These are phyloP conservation scores for Python bivittatus DNA, from an alignment of 2,113 vertebrate genomes.

Conservation along the genomic window DNA sequence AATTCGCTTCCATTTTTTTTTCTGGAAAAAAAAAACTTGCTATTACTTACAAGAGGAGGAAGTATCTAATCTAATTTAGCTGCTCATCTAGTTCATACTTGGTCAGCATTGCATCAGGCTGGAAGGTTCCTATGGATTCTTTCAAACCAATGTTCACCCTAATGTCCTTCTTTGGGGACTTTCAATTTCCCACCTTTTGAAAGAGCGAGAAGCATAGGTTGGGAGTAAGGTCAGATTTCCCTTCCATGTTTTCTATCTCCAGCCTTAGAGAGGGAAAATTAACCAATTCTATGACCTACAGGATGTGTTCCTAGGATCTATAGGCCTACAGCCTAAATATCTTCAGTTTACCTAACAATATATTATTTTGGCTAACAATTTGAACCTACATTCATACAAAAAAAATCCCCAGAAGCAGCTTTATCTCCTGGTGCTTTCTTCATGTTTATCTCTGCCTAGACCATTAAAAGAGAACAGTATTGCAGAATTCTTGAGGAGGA, in stretches of 20 bases:
- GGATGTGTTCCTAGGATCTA: not conserved
- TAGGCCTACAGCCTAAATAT: not conserved
- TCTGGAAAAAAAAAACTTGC: too few species aligned
- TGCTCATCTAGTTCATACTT: not conserved
- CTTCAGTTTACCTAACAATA: not conserved
- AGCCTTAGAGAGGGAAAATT: not conserved
- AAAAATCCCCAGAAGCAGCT: slow-evolving; percentile 5
- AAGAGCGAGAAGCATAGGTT: not conserved
- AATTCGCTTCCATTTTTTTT: too few species aligned
- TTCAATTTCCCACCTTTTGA: not conserved
- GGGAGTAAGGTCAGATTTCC: not conserved
- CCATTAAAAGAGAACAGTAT: not conserved
- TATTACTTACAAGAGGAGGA: too few species aligned
- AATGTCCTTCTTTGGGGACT: not conserved
- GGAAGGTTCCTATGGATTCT: not conserved
- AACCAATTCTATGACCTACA: not conserved
- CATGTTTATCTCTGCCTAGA: slow-evolving; percentile 11
- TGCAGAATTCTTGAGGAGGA: not conserved
- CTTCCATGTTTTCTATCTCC: not conserved
- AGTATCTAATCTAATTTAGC: not conserved
- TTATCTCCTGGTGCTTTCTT: slow-evolving; percentile 50
- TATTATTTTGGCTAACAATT: not conserved
- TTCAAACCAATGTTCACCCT: not conserved
- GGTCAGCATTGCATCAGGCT: not conserved
- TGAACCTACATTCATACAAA: not conserved